Evolutionary conservation across 2,797 vertebrate genomes (phyloP).

Genomic region (Antrozous pallidus): DNA sequence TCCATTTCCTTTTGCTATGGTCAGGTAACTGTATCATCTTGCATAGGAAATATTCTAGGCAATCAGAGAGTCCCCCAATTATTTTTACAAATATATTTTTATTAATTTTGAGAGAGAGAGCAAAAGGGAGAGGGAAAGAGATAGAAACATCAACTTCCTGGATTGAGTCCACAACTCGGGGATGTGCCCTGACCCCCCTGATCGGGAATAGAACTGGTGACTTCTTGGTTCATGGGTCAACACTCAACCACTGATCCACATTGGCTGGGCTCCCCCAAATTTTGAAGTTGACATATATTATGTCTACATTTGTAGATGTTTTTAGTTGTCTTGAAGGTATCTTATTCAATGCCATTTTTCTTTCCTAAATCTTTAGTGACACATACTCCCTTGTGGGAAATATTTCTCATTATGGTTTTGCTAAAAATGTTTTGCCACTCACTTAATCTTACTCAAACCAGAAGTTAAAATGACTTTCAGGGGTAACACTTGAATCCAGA

Average conservation of each 20-base stretch:
- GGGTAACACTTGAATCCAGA: slow-evolving; percentile 8
- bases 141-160: no score
- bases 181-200: no score
- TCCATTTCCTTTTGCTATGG: neutral
- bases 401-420: slow-evolving; percentile 27
- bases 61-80: neutral
- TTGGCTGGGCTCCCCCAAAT: neutral
- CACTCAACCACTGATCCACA: no score
- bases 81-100: no score
- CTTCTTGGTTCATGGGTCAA: no score
- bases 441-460: slow-evolving; percentile 2
- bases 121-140: no score
- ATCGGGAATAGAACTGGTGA: no score
- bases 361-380: slow-evolving; percentile 22
- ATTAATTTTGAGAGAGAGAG: no score
- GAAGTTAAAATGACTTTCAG: slow-evolving; percentile 62
- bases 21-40: slow-evolving; percentile 32
- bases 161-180: no score
- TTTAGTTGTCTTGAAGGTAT: neutral
- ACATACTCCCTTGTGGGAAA: slow-evolving; percentile 9
- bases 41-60: slow-evolving; percentile 29
- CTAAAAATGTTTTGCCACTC: neutral
- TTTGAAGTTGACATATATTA: slow-evolving; percentile 37
- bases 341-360: neutral
- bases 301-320: neutral